Base-by-base conservation (phyloP, 2,797 vertebrate species). In the Rhabdomys pumilio region DNA sequence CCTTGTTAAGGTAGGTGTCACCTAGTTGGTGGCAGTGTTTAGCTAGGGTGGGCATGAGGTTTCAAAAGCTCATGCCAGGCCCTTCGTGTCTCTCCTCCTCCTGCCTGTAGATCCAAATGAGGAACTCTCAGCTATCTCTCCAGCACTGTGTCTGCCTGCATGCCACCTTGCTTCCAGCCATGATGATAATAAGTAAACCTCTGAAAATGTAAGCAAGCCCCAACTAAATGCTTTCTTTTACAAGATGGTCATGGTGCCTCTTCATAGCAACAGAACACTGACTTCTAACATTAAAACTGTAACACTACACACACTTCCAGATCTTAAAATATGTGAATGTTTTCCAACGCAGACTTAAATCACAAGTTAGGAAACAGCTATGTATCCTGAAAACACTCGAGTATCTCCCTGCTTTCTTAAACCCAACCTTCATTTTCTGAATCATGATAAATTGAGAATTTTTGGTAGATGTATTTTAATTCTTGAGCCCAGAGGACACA, bases 341-440 rank as follows among this genome's bases (percentile, higher is more conserved):
- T 94, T 85, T 53, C 61, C 86, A 90, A 31, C 3, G 41, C 94
- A 92, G 73, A 82, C 29, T 91, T 12, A 92, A 53, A 83, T 59
- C 17, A 69, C 8, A 75, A 22, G 5, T 91, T 96, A 96, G 65
- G 6, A 79, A 96, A 95, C 26, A 79, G 89, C 15, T 44, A 91
- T 6, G 88, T 63, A 87, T 55, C 12, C 83, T 77, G 26, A 95
- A 89, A 97, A 97, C 50, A 91, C 41, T 82, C 93, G 31, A 61
- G 92, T 57, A 94, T 61, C 69, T 94, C 47, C 50, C 41, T 96
- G 90, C n/a, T 86, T 82, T 91, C 59, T 93, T 91, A 90, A 89
- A 91, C 19, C 9, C 34, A 89, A 94, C 26, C 22, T 57, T 50
- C 94, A 34, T 93, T 17, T 93, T 24, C 61, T 89, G 10, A 91